A percentile compares a stretch with the other conserved stretches of the same genome.
Evolutionary conservation across 2,797 vertebrate species (phyloP).

Genomic region (Alca torda): DNA sequence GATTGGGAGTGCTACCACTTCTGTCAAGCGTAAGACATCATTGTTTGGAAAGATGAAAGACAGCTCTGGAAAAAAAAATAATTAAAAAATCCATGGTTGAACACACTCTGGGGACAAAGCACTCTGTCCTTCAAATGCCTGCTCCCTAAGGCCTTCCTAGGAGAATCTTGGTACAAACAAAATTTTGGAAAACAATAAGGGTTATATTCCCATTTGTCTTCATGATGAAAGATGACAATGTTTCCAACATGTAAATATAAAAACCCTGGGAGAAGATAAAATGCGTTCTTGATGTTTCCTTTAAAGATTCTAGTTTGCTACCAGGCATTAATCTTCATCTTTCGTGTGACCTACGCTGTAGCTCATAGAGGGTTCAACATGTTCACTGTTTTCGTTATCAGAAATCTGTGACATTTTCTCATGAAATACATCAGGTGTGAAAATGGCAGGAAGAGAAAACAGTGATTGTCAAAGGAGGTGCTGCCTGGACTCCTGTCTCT

Average conservation of each 20-base stretch:
- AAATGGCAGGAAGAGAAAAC: neutral
- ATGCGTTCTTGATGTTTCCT: neutral
- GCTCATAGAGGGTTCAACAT: neutral
- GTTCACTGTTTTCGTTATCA: neutral
- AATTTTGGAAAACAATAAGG: neutral
- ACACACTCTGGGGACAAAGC: neutral
- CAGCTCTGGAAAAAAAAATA: neutral
- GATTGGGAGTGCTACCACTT: constrained; percentile 2
- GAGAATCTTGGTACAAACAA: neutral
- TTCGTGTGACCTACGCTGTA: neutral
- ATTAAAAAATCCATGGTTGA: neutral
- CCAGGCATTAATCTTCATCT: neutral
- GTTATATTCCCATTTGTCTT: neutral
- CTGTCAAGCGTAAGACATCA: neutral
- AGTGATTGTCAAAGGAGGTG: neutral
- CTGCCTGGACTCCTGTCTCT: neutral
- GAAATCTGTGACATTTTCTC: neutral
- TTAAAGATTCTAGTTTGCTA: neutral
- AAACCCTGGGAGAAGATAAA: neutral
- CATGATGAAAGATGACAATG: neutral
- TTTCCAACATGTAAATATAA: neutral
- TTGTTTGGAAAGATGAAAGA: constrained; percentile 26
- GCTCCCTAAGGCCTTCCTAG: neutral
- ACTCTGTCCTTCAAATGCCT: neutral
- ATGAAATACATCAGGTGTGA: neutral